Evolutionary conservation across 2,888 invertebrate genomes (phyloP).

Genomic region (Orthonychiurus folsomi): DNA sequence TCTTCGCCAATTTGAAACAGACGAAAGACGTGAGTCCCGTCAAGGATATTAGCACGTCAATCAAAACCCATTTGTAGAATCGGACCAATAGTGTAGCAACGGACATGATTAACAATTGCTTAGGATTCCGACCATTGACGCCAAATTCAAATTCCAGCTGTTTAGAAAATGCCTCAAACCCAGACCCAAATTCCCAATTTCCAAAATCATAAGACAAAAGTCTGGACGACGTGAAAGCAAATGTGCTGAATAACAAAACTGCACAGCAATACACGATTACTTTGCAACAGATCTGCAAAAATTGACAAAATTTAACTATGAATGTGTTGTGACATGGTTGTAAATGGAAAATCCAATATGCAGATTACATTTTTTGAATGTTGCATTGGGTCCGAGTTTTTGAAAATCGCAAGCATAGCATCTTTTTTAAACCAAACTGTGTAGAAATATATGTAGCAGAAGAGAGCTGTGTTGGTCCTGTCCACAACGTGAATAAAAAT

Average conservation of each 20-base stretch:
- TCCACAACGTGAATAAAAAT: not conserved
- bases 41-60: not conserved
- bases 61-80: not conserved
- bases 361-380: not conserved
- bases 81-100: not conserved
- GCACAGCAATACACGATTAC: not conserved
- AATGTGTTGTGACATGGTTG: too few relatives aligned
- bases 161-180: not conserved
- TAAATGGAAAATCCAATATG: not conserved
- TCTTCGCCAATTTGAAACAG: not conserved
- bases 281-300: too few relatives aligned
- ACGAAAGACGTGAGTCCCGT: not conserved
- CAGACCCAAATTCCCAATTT: not conserved
- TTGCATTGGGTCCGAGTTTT: not conserved
- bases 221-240: not conserved
- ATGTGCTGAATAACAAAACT: not conserved
- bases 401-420: not conserved
- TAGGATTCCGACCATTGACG: not conserved
- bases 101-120: not conserved
- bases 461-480: not conserved
- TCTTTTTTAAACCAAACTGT: not conserved
- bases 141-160: not conserved
- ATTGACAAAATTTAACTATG: not conserved
- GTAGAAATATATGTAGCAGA: not conserved
- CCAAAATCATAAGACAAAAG: not conserved